These are phyloP conservation scores for Cataglyphis livida DNA, from an alignment of 2,888 invertebrate species.

Conservation along the genomic window DNA sequence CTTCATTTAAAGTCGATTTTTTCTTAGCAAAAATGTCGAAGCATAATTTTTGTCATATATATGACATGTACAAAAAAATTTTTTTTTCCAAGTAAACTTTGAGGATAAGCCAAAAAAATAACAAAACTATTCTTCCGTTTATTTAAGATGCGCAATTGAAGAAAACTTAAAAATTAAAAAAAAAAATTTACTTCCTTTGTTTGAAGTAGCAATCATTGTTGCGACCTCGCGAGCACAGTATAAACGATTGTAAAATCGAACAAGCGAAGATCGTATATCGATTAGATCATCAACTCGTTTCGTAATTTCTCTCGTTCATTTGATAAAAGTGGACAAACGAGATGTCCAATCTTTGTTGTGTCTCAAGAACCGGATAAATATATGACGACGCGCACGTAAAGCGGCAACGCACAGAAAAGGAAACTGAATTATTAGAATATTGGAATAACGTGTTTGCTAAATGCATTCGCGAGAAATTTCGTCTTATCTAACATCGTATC, in stretches of 20 bases:
- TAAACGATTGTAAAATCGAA: constrained; percentile 12
- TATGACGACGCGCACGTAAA: background rate
- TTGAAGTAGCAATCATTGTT: background rate
- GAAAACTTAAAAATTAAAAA: background rate
- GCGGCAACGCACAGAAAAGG: background rate
- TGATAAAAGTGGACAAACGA: constrained; percentile 69
- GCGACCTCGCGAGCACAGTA: background rate
- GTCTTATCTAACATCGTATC: background rate
- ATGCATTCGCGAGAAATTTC: background rate
- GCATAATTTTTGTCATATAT: background rate
- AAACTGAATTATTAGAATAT: background rate
- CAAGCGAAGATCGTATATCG: constrained; percentile 45
- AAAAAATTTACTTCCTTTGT: background rate
- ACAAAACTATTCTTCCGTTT: background rate
- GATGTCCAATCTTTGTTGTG: constrained; percentile 16
- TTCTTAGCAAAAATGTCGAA: background rate
- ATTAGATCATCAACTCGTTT: constrained; percentile 68
- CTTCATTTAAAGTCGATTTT: background rate
- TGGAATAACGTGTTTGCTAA: background rate
- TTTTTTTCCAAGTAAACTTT: background rate
- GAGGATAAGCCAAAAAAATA: background rate
- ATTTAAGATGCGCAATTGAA: background rate
- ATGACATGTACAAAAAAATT: background rate
- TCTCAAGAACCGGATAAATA: background rate
- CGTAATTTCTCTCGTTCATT: constrained; percentile 63